Percentiles rank a stretch among this genome's conserved stretches.
Conservation (phyloP, 2,797 vertebrate species). For the Bradypus variegatus region DNA sequence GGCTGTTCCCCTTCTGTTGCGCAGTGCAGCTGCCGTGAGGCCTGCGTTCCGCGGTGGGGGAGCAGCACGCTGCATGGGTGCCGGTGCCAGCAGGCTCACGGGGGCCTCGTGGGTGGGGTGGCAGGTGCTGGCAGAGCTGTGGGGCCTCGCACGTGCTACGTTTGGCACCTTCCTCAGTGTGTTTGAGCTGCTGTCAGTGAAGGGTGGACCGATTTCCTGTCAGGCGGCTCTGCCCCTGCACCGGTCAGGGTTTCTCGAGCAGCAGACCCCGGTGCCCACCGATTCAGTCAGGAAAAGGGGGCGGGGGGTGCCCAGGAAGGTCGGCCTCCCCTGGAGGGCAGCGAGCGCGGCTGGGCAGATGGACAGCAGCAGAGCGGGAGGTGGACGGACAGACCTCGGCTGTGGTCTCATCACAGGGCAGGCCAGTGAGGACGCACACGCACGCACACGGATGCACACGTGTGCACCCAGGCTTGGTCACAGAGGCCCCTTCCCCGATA, state of each 20-base stretch:
- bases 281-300: neutral
- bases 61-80: fast-evolving
- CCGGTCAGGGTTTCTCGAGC: neutral
- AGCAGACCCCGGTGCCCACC: neutral
- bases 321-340: neutral
- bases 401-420: fast-evolving
- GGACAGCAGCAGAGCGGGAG: neutral
- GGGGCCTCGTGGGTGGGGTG: no score
- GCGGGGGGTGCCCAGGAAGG: no score
- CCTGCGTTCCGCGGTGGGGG: fast-evolving
- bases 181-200: neutral
- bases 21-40: no score
- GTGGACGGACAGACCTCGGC: neutral
- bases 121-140: no score
- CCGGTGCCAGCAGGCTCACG: neutral
- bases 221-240: fast-evolving
- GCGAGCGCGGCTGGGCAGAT: neutral
- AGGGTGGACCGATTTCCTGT: neutral
- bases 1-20: neutral
- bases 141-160: no score
- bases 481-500: neutral
- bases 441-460: no score
- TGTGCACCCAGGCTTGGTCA: neutral
- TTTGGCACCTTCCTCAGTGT: no score
- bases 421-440: neutral